phyloP scores from a whole-genome alignment of 2,113 vertebrate genomes.

The Orthonyx spaldingii region DNA sequence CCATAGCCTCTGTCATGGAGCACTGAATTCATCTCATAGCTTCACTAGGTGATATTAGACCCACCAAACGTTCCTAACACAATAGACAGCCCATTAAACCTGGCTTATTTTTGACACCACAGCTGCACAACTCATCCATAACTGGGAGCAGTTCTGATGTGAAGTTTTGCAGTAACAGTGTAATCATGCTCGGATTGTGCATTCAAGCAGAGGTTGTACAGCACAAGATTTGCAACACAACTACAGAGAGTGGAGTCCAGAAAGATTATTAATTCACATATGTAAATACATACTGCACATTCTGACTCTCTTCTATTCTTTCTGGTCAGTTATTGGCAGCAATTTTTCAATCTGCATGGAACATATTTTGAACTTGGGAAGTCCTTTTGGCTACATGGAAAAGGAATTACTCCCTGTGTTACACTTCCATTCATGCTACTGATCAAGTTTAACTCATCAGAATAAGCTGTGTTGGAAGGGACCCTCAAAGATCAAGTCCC shows the following conservation, averaged over 20 bases:
- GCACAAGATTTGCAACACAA: background rate
- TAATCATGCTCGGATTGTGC: rapidly evolving
- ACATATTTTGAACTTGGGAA: background rate
- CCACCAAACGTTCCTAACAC: background rate
- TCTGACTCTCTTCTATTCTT: background rate
- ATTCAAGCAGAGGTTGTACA: background rate
- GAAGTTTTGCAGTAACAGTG: background rate
- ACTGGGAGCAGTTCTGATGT: background rate
- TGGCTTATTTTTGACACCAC: background rate
- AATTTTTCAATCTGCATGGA: background rate
- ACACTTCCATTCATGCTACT: background rate
- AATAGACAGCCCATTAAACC: background rate
- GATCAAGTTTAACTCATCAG: background rate
- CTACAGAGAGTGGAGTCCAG: background rate
- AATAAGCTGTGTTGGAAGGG: background rate
- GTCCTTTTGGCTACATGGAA: background rate
- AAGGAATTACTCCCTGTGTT: background rate
- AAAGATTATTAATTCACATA: background rate
- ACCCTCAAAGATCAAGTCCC: background rate
- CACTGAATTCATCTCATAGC: background rate
- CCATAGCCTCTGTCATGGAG: background rate
- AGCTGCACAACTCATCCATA: background rate
- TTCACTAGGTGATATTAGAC: background rate
- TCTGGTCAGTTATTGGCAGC: background rate
- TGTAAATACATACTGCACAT: background rate